Evolutionary conservation across 1,140 invertebrate genomes (phyloP).

Genomic region (Lepidotrigona ventralis): DNA sequence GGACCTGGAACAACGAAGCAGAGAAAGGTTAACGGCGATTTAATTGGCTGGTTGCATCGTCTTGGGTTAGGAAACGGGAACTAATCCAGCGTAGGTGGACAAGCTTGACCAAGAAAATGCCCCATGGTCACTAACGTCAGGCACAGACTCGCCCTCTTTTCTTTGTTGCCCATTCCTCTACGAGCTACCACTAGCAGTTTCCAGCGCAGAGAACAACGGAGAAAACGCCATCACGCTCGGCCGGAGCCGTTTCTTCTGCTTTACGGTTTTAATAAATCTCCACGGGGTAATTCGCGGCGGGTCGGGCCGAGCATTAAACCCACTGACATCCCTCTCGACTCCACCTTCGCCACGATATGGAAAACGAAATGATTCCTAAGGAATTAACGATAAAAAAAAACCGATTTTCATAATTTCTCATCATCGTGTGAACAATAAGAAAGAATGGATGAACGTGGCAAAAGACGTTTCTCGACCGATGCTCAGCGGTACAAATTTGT

Average conservation of each 20-base stretch:
- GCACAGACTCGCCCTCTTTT: constrained; percentile 61
- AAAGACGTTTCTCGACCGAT: too few relatives aligned
- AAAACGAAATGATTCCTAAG: constrained; percentile 62
- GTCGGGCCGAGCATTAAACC: constrained; percentile 75
- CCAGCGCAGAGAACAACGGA: constrained; percentile 32
- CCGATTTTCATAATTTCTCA: background rate
- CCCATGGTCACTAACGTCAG: constrained; percentile 75
- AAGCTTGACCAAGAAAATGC: constrained; percentile 73
- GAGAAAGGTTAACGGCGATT: constrained; percentile 64
- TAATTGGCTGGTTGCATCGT: constrained; percentile 64
- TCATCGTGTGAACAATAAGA: background rate
- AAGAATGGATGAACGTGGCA: too few relatives aligned
- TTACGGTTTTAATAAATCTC: constrained; percentile 80
- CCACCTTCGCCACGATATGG: constrained; percentile 44
- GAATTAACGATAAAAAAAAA: constrained; percentile 63
- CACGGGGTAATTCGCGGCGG: constrained; percentile 76
- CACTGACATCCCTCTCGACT: constrained; percentile 53
- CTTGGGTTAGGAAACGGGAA: constrained; percentile 59
- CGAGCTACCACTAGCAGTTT: constrained; percentile 42
- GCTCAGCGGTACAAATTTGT: too few relatives aligned
- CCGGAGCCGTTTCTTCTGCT: constrained; percentile 75
- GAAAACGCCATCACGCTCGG: constrained; percentile 44
- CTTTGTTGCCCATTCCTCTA: constrained; percentile 26
- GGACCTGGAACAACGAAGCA: constrained; percentile 37
- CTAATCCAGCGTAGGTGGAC: constrained; percentile 70